phyloP scores from a whole-genome alignment of 2,113 vertebrate species.

The Fulmarus glacialis region DNA sequence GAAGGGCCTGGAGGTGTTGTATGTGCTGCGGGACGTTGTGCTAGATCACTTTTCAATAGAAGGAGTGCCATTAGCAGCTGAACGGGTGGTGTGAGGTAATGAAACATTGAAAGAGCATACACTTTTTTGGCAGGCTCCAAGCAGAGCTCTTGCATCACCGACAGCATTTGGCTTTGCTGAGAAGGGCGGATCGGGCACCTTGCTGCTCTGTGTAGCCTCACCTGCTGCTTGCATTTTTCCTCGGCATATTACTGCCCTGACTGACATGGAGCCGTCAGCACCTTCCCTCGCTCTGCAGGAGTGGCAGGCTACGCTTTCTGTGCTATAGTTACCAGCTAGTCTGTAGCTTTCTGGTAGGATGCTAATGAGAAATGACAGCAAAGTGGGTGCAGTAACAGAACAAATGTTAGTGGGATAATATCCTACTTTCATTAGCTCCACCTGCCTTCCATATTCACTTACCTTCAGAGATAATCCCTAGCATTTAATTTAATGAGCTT shows the following conservation, averaged over 20 bases:
- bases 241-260: not conserved
- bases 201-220: not conserved
- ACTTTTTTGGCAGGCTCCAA: not conserved
- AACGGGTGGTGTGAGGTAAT: not conserved
- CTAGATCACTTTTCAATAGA: not conserved
- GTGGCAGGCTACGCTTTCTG: not conserved
- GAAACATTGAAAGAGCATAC: not conserved
- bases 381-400: not conserved
- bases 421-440: constrained; percentile 17
- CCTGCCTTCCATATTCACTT: constrained; percentile 13
- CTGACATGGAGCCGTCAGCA: accelerated
- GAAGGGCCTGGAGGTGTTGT: not conserved
- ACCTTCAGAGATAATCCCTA: constrained; percentile 25
- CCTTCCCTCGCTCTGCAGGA: not conserved
- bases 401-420: constrained; percentile 1
- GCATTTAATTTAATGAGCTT: constrained; percentile 20
- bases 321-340: not conserved
- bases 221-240: not conserved
- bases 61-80: not conserved
- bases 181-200: not conserved
- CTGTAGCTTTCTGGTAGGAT: not conserved
- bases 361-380: not conserved
- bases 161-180: not conserved
- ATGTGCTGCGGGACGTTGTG: not conserved
- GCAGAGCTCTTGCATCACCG: not conserved